Conservation (phyloP, 2,888 invertebrate species). For the Shargacucullia verbasci region DNA sequence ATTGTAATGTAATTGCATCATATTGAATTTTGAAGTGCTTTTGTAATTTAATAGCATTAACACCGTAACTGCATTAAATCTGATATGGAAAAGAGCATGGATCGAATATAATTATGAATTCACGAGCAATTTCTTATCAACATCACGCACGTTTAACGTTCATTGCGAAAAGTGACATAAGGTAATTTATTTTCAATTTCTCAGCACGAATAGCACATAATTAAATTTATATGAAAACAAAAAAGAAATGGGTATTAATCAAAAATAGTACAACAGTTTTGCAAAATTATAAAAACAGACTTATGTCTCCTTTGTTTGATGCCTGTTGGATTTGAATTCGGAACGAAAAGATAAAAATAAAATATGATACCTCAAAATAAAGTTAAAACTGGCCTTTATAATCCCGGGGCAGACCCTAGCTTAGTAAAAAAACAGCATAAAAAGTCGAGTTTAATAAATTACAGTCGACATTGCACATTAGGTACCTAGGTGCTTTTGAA, state of each 20-base stretch:
- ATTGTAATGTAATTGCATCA: too few species aligned
- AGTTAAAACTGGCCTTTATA: slow-evolving; percentile 17
- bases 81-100: slow-evolving; percentile 1
- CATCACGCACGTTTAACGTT: slow-evolving; percentile 20
- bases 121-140: slow-evolving; percentile 42
- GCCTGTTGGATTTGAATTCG: neutral
- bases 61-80: slow-evolving; percentile 3
- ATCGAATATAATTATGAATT: slow-evolving; percentile 23
- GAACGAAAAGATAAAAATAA: neutral
- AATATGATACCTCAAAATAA: slow-evolving; percentile 3
- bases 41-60: slow-evolving; percentile 2
- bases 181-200: slow-evolving; percentile 32
- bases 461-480: slow-evolving; percentile 18
- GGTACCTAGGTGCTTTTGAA: slow-evolving; percentile 31
- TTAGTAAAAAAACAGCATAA: slow-evolving; percentile 14
- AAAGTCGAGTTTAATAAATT: slow-evolving; percentile 15
- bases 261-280: too few species aligned
- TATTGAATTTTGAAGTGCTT: neutral
- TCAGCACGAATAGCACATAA: too few species aligned
- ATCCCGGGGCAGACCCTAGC: slow-evolving; percentile 20
- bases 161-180: slow-evolving; percentile 18
- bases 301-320: slow-evolving; percentile 13
- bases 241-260: too few species aligned
- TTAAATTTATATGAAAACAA: too few species aligned
- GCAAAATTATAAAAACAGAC: slow-evolving; percentile 13